These are phyloP conservation scores for Bradypodion ventrale DNA, from an alignment of 2,797 vertebrate species.

Conservation along the genomic window DNA sequence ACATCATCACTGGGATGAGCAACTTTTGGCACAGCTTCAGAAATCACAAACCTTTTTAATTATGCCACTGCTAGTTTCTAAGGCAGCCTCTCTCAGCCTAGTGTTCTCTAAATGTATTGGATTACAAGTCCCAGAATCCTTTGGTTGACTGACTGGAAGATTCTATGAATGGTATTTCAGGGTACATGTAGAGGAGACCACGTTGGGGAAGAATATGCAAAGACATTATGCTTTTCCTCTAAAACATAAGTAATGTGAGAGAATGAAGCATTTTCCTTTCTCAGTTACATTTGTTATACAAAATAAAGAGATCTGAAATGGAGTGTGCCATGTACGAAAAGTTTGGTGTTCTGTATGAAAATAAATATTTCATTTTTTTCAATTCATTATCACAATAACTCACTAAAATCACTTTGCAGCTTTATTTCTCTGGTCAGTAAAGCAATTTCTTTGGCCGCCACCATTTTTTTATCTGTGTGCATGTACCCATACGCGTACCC, in stretches of 20 bases:
- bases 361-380: slow-evolving; percentile 32
- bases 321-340: slow-evolving; percentile 1
- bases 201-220: background rate
- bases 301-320: background rate
- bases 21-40: background rate
- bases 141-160: background rate
- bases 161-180: background rate
- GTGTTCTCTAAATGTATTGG: background rate
- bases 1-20: slow-evolving; percentile 1
- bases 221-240: background rate
- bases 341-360: slow-evolving; percentile 54
- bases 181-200: background rate
- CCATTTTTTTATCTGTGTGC: background rate
- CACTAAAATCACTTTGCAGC: background rate
- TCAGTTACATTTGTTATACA: background rate
- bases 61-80: fast-evolving
- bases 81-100: background rate
- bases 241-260: background rate
- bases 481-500: background rate
- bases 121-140: background rate
- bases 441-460: slow-evolving; percentile 12
- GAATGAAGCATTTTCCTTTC: background rate
- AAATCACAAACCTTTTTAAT: background rate
- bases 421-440: background rate
- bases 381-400: slow-evolving; percentile 2